Conservation (phyloP, 2,888 invertebrate genomes). For the Lutraria lutraria region DNA sequence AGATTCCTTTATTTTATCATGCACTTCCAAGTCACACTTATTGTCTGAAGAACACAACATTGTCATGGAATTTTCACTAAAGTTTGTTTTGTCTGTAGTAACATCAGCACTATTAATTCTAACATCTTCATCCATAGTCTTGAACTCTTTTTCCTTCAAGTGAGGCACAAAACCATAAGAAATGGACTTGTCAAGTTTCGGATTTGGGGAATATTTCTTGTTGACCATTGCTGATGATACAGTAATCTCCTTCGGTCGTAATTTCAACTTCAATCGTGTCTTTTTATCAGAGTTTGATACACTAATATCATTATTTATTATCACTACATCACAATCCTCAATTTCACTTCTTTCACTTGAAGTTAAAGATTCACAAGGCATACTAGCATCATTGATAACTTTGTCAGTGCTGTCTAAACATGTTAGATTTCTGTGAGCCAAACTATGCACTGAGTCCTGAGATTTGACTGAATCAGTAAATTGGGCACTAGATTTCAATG, state of each 20-base stretch:
- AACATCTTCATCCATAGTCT: background rate
- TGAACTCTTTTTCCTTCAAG: background rate
- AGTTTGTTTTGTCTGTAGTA: background rate
- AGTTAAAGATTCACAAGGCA: background rate
- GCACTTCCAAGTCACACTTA: background rate
- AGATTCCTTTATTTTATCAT: background rate
- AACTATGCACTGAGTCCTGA: background rate
- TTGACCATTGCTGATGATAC: slow-evolving; percentile 16
- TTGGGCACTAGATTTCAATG: slow-evolving; percentile 43
- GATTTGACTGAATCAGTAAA: slow-evolving; percentile 1
- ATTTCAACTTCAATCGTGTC: slow-evolving; percentile 55
- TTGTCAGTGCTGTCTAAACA: slow-evolving; percentile 13
- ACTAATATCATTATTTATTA: slow-evolving; percentile 25
- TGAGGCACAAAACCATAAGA: slow-evolving; percentile 24
- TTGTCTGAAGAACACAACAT: background rate
- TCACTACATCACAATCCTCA: slow-evolving; percentile 57
- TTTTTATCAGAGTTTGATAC: slow-evolving; percentile 14
- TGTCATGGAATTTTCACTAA: background rate
- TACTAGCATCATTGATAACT: background rate
- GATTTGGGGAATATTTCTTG: background rate
- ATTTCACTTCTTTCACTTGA: slow-evolving; percentile 35
- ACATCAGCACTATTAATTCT: background rate
- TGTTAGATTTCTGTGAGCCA: slow-evolving; percentile 17
- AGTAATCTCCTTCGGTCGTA: slow-evolving; percentile 29
- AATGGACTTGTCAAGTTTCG: background rate